These are phyloP conservation scores for Heteropelma amictum DNA, from an alignment of 2,888 invertebrate genomes.

Conservation along the genomic window DNA sequence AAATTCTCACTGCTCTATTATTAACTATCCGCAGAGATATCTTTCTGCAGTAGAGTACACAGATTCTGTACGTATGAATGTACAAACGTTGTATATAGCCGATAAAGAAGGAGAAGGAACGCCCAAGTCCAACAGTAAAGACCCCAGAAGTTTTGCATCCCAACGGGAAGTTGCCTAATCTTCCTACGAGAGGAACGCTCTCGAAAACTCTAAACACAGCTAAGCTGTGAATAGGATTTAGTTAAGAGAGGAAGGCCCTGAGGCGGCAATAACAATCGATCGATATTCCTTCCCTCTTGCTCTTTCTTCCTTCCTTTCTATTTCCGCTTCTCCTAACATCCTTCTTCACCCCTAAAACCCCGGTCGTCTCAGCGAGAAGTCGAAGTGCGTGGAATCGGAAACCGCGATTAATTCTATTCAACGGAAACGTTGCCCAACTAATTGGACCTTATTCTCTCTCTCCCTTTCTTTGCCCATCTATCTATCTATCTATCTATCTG, in stretches of 20 bases:
- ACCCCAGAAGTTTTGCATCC: constrained; percentile 52
- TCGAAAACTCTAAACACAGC: constrained; percentile 53
- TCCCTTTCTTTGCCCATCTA: constrained; percentile 44
- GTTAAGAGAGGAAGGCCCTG: constrained; percentile 23
- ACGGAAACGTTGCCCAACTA: constrained; percentile 52
- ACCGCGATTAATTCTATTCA: constrained; percentile 58
- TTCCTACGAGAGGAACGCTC: constrained; percentile 32
- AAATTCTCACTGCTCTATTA: constrained; percentile 5
- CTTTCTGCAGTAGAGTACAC: background rate
- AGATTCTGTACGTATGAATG: background rate
- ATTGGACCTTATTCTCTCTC: constrained; percentile 50
- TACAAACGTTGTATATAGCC: background rate
- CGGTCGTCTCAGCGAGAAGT: constrained; percentile 39
- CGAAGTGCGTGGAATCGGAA: constrained; percentile 51
- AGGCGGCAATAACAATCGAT: constrained; percentile 58
- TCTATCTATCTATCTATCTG: constrained; percentile 25
- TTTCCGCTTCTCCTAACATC: background rate
- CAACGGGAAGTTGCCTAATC: constrained; percentile 54
- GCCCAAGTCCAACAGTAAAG: constrained; percentile 25
- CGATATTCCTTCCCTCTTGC: constrained; percentile 58
- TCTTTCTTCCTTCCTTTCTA: background rate
- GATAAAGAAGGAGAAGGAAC: constrained; percentile 1
- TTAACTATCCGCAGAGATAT: constrained; percentile 10
- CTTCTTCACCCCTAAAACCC: constrained; percentile 19
- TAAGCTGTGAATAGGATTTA: constrained; percentile 49